Base-by-base conservation (phyloP, 2,113 vertebrate species). In the Channa maculata region DNA sequence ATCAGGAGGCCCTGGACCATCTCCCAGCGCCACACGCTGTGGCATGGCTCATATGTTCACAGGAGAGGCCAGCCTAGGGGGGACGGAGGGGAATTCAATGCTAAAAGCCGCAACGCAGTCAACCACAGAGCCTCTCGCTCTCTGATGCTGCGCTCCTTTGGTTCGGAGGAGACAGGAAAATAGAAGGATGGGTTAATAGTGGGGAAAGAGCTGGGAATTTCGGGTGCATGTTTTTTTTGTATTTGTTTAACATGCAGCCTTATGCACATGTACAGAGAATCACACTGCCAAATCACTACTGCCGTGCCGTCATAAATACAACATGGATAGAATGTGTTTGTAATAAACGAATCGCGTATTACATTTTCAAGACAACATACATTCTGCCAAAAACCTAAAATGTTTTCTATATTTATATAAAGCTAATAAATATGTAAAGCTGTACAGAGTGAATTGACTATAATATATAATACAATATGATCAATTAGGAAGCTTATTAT, bases 41-140 rank as follows among this genome's bases (percentile, higher is more conserved):
- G 90, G 86, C 90, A 75, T 59, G 52, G 73, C 71, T 92, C 88
- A 87, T 91, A 92, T 88, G 90, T 90, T 94, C 73, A 78, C 72
- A 82, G 75, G 71, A 87, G 82, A 88, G 86, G 84, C 72, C 81
- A 82, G 90, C 90, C 89, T 89, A 83, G 82, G 82, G 93, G 93
- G 86, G 5, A 91, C 53, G 44, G 80, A 71, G 65, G 88, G 84
- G 82, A 82, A 86, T 82, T 86, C 77, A 55, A 71, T 39, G 72
- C 90, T 92, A 85, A 92, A 90, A 92, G 91, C 88, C 87, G 67
- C 88, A 89, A 50, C 41, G 78, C 84, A 81, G 65, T 85, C 61
- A 85, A 85, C 71, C 83, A 77, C 86, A 81, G 71, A 78, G 75
- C 41, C 65, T 41, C 69, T 51, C 7, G 4, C 48, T 54, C 14